Evolutionary conservation across 2,797 vertebrate species (phyloP).

Genomic region (Eidolon dupreanum): DNA sequence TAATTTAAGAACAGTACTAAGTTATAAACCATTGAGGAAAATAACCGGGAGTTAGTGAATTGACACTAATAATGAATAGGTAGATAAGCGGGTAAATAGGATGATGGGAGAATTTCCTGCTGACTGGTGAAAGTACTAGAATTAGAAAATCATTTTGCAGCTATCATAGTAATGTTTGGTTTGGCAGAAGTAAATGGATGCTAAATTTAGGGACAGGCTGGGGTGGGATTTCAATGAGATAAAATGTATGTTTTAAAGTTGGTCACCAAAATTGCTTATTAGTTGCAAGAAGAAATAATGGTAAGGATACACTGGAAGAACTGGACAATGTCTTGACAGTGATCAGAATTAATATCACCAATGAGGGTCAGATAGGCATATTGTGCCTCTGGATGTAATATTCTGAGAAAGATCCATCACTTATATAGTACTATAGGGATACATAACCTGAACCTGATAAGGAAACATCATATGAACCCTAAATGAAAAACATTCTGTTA

Average conservation of each 20-base stretch:
- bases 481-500: not conserved
- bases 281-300: not conserved
- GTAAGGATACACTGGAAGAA: not conserved
- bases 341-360: not conserved
- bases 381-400: not conserved
- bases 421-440: not conserved
- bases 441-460: not conserved
- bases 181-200: not conserved
- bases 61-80: not conserved
- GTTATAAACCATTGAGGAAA: not conserved
- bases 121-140: not conserved
- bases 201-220: not conserved
- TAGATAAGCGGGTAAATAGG: not conserved
- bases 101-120: not conserved
- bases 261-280: not conserved
- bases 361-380: not conserved
- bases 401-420: not conserved
- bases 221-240: not conserved
- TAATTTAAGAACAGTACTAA: not conserved
- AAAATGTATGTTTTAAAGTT: not conserved
- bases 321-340: not conserved
- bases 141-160: not conserved
- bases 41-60: not conserved
- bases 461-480: not conserved
- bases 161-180: not conserved